Conservation (phyloP, 2,888 invertebrate genomes). For the Drosophila trichaetosa region DNA sequence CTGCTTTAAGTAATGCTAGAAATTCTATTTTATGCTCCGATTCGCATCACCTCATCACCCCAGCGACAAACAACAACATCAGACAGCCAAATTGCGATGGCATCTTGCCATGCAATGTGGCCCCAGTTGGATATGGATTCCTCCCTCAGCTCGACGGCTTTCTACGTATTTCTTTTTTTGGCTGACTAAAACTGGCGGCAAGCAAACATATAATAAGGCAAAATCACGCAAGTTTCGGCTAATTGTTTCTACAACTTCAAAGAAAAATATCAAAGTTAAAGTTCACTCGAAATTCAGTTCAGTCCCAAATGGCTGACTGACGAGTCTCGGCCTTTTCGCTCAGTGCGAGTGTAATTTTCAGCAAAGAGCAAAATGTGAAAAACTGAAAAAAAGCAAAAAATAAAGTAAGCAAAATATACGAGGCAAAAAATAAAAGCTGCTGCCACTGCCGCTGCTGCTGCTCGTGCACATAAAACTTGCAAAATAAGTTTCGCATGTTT, state of each 20-base stretch:
- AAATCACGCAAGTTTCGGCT: slow-evolving; percentile 3
- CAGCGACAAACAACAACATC: not conserved
- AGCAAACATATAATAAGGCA: not conserved
- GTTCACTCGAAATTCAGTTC: not conserved
- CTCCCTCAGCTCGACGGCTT: slow-evolving; percentile 37
- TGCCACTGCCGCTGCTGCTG: slow-evolving; percentile 49
- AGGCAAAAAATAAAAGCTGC: slow-evolving; percentile 71
- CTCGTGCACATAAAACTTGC: slow-evolving; percentile 79
- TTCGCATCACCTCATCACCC: not conserved
- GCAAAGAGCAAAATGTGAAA: slow-evolving; percentile 68
- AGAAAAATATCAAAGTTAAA: not conserved
- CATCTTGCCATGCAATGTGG: slow-evolving; percentile 73
- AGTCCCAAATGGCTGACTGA: not conserved
- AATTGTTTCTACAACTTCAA: not conserved
- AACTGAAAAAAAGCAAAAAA: slow-evolving; percentile 54
- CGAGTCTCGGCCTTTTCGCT: slow-evolving; percentile 12
- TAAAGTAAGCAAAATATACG: slow-evolving; percentile 45
- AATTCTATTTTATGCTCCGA: slow-evolving; percentile 70
- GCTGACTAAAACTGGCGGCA: slow-evolving; percentile 31
- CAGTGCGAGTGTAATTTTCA: slow-evolving; percentile 66
- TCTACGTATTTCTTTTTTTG: slow-evolving; percentile 55
- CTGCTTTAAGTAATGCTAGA: not conserved
- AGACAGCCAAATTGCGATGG: slow-evolving; percentile 61
- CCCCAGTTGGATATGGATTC: slow-evolving; percentile 35
- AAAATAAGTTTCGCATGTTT: slow-evolving; percentile 82